Base-by-base conservation (phyloP, 2,797 vertebrate genomes). In the Etheostoma perlongum region DNA sequence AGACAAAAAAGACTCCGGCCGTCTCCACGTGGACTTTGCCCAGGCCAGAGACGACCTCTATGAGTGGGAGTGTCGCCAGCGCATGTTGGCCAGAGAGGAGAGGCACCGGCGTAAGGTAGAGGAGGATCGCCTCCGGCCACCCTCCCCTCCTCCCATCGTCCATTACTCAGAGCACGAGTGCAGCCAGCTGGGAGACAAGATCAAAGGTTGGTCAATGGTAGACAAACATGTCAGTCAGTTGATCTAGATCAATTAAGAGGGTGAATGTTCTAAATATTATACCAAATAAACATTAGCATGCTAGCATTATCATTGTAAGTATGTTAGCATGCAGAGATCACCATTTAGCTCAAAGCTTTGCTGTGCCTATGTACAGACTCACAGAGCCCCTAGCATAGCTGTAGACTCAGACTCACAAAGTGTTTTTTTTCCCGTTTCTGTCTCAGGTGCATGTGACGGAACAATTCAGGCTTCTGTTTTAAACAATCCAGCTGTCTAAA, bases 41-140 rank as follows among this genome's bases (percentile, higher is more conserved):
- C 97, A 98, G 92, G 98, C 98, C 15, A 93, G 97, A 78, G 98
- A 99, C 0, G 98, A 99, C 76, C 94, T 98, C 47, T 99, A 98
- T 0, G 97, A 99, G 91, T 99, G 98, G 98, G 98, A 99, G 77
- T 99, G 98, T 86, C 95, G 90, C 82, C 98, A 99, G 93, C 96
- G 97, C 19, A 96, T 98, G 96, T 78, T 98, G 85, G 97, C 98
- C 10, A 90, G 97, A 6, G 97, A 99, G 91, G 98, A 99, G 87
- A 94, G 98, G 15, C 98, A 98, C 84, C 96, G 97, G 33, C 94
- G 97, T 59, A 94, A 96, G 65, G 94, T 98, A 78, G 96, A 97
- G 40, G 97, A 98, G 84, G 97, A 99, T 67, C 95, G 93, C 48
- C 91, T 98, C 59, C 95, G 95, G 4, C 97, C 97, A 0, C 96